These are phyloP conservation scores for Drosophila rhopaloa DNA, from an alignment of 1,140 invertebrate species.

Conservation along the genomic window DNA sequence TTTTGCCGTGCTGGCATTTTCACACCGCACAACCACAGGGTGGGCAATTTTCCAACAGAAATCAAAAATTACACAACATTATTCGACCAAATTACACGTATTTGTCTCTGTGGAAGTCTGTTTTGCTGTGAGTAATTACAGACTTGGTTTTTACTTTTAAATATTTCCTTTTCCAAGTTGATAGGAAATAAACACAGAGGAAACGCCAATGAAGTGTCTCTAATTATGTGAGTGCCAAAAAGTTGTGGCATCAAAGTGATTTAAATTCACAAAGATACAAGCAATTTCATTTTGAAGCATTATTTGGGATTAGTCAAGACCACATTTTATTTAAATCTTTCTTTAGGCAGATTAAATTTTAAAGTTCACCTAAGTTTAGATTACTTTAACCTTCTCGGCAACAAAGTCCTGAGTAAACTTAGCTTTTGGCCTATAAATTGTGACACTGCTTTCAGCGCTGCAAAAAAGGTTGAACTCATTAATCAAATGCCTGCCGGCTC, in stretches of 20 bases:
- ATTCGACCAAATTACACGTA: constrained; percentile 32
- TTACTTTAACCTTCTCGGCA: constrained; percentile 3
- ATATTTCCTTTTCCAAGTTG: constrained; percentile 17
- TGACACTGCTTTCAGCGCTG: constrained; percentile 24
- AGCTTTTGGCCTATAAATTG: constrained; percentile 21
- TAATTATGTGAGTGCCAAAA: constrained; percentile 42
- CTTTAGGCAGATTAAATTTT: background rate
- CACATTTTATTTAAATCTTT: no score
- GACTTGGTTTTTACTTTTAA: constrained; percentile 8
- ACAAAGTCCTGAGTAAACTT: constrained; percentile 21
- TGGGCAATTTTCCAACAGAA: constrained; percentile 33
- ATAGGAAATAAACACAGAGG: constrained; percentile 9
- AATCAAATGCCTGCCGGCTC: constrained; percentile 8
- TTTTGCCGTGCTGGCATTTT: constrained; percentile 61
- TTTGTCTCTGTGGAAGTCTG: constrained; percentile 20
- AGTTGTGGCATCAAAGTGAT: constrained; percentile 10
- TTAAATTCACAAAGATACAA: constrained; percentile 4
- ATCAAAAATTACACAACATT: constrained; percentile 35
- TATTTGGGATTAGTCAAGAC: no score
- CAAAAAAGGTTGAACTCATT: constrained; percentile 35
- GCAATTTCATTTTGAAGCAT: background rate
- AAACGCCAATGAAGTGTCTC: constrained; percentile 50
- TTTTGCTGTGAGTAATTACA: constrained; percentile 30
- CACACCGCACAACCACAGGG: constrained; percentile 47
- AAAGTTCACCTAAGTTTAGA: background rate